Percentiles rank a stretch among this genome's conserved stretches.
Evolutionary conservation across 2,797 vertebrate genomes (phyloP).

Genomic region (Neomorphus geoffroyi): DNA sequence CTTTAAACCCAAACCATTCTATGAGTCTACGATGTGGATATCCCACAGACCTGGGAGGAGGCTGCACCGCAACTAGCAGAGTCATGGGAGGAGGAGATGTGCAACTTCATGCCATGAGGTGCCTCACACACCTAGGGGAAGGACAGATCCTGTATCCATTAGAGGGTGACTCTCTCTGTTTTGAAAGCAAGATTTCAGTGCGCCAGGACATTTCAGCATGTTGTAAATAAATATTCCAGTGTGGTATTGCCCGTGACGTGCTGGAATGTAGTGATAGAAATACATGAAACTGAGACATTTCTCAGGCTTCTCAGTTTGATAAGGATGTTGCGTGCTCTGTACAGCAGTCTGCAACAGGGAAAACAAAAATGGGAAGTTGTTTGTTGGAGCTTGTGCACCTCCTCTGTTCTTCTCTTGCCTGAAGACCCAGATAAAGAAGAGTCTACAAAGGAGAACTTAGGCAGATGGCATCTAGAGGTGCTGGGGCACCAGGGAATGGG

Average conservation of each 20-base stretch:
- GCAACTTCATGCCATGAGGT: background rate
- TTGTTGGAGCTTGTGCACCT: background rate
- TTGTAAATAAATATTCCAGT: background rate
- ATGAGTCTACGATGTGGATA: too few species aligned
- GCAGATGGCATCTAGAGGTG: background rate
- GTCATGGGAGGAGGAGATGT: background rate
- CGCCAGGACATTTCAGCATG: accelerated
- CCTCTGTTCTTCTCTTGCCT: background rate
- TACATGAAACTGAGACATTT: background rate
- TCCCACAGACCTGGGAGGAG: background rate
- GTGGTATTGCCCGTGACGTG: accelerated
- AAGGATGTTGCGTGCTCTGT: background rate
- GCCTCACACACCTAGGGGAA: background rate
- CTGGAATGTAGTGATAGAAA: background rate
- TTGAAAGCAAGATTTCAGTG: background rate
- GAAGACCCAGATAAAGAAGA: background rate
- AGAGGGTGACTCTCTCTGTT: background rate
- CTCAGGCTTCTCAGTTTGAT: background rate
- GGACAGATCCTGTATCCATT: background rate
- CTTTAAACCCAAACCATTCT: too few species aligned
- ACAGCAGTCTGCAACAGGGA: background rate
- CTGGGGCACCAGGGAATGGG: background rate
- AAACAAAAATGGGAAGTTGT: background rate
- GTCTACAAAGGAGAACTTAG: background rate
- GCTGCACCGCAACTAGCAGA: background rate